phyloP scores from a whole-genome alignment of 2,888 invertebrate genomes.

The Eucriotettix oculatus region DNA sequence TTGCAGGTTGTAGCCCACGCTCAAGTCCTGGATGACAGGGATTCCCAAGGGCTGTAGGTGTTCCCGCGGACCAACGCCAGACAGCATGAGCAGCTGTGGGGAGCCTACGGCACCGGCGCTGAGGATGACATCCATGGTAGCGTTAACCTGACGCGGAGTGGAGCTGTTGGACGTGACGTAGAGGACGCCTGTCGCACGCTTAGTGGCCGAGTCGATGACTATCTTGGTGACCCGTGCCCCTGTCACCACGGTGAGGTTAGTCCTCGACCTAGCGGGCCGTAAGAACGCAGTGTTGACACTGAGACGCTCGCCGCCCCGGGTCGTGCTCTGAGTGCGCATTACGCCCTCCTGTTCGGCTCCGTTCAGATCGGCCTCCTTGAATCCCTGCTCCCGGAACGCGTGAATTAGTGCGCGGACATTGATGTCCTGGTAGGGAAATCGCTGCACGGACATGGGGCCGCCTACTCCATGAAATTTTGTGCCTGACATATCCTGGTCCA shows the following conservation, averaged over 20 bases:
- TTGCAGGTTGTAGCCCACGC: constrained; percentile 73
- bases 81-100: constrained; percentile 84
- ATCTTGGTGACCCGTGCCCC: constrained; percentile 32
- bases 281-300: constrained; percentile 38
- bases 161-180: constrained; percentile 55
- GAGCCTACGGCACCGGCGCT: constrained; percentile 79
- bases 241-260: constrained; percentile 19
- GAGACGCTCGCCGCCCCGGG: constrained; percentile 16
- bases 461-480: constrained; percentile 11
- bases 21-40: constrained; percentile 61
- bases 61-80: constrained; percentile 64
- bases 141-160: constrained; percentile 37
- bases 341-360: constrained; percentile 23
- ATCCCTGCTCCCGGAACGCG: constrained; percentile 24
- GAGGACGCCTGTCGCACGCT: constrained; percentile 64
- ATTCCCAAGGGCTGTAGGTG: constrained; percentile 58
- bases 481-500: neutral
- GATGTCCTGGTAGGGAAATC: constrained; percentile 24
- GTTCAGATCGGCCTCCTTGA: constrained; percentile 15
- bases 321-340: constrained; percentile 14
- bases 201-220: constrained; percentile 29
- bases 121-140: constrained; percentile 71
- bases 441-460: constrained; percentile 25
- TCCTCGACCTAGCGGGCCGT: constrained; percentile 15
- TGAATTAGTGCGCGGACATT: constrained; percentile 23